phyloP scores from a whole-genome alignment of 1,140 invertebrate genomes.

The Antheraea mylitta region DNA sequence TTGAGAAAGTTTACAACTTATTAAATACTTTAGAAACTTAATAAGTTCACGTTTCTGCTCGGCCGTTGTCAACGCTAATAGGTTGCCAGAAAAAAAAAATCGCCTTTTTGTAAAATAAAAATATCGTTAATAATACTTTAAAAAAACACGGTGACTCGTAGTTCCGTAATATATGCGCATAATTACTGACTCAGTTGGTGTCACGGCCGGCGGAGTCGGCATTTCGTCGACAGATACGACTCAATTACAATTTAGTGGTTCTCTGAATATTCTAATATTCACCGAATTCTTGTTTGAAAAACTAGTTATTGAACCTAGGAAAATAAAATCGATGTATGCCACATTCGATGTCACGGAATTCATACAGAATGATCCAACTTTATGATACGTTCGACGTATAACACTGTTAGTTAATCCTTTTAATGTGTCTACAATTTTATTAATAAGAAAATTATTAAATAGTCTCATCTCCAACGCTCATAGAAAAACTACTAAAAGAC shows the following conservation, averaged over 20 bases:
- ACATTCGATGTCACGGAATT: neutral
- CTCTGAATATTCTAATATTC: neutral
- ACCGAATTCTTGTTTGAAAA: neutral
- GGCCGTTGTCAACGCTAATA: neutral
- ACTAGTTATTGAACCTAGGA: neutral
- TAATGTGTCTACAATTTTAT: no score
- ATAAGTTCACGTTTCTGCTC: neutral
- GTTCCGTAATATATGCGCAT: slow-evolving; percentile 28
- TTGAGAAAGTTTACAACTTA: no score
- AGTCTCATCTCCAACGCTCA: no score
- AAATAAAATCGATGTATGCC: neutral
- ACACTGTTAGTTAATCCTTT: no score
- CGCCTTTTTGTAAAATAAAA: slow-evolving; percentile 8
- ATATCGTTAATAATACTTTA: slow-evolving; percentile 11
- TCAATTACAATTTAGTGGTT: slow-evolving; percentile 4
- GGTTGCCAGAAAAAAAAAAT: neutral
- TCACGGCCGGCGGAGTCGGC: slow-evolving; percentile 1
- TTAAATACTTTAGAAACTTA: neutral
- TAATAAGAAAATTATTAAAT: no score
- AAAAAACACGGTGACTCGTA: slow-evolving; percentile 5
- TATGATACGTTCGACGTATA: neutral
- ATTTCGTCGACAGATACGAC: slow-evolving; percentile 8
- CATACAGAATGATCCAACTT: neutral
- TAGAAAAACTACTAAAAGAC: no score
- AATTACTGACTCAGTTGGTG: slow-evolving; percentile 14